Evolutionary conservation across 2,113 vertebrate species (phyloP), one percentile per base, ranked within the genome.

Genomic region (Raja brachyura): DNA sequence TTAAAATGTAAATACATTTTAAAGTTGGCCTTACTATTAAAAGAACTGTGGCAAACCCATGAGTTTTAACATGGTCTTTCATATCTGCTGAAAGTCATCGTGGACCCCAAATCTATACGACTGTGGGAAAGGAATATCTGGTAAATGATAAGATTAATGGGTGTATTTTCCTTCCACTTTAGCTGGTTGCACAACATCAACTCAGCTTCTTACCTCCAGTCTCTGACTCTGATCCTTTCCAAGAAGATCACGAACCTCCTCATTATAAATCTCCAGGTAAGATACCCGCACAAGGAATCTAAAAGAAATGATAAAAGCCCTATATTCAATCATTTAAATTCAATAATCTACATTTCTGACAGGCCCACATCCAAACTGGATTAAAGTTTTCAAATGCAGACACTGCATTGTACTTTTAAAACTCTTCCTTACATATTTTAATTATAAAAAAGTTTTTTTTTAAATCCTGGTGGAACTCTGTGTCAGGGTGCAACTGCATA

Each of bases 231-330:
- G 99, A 94, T 99, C 99, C 94, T 99, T 99, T 86, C 98, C 98
- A 93, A 99, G 95, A 94, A 99, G 96, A 94, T 99, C 98, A 83
- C 98, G 96, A 63, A 99, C 98, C 95, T 99, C 99, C 94, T 99
- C 99, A 78, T 99, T 99, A 95, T 99, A 99, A 94, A 99, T 99
- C 95, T 99, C 99, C 95, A 99, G 95, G 94, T 99, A 99, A 10
- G 99, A 99, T 61, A 99, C 99, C 94, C 98, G 97, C 94, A 99
- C 99, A 94, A 99, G 96, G 96, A 99, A 99, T 95, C 99, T 99
- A 77, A 33, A 39, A 94, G 93, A 56, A 76, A 16, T 93, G 7
- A 93, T 7, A 90, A 9, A 76, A 77, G 28, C 20, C 31, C 54
- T 81, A 39, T 77, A 85, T 39, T 78, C 6, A 7, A 28, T 25